Evolutionary conservation across 2,113 vertebrate species (phyloP).

Genomic region (Gorsachius goisagi): DNA sequence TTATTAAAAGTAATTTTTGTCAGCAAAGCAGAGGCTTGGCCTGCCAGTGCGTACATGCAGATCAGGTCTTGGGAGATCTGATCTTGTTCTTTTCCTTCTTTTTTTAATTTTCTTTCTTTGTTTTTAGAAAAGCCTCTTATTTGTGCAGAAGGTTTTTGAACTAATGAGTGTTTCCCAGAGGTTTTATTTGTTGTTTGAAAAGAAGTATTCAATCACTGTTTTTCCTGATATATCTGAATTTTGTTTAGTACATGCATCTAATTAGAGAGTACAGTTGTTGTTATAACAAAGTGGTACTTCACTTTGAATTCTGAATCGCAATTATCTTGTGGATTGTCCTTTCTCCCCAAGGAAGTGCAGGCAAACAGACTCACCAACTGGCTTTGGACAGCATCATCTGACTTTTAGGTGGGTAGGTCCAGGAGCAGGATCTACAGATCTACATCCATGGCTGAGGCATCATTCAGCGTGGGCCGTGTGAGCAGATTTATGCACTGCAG

Average conservation of each 20-base stretch:
- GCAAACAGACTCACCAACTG: neutral
- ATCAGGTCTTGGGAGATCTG: neutral
- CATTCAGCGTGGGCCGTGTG: accelerated
- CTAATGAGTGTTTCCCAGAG: neutral
- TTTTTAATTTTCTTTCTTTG: neutral
- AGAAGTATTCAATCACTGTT: neutral
- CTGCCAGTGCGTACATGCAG: neutral
- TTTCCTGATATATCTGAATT: neutral
- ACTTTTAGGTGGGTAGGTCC: neutral
- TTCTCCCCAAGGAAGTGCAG: neutral
- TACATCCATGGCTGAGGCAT: neutral
- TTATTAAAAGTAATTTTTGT: neutral
- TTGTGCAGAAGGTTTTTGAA: neutral
- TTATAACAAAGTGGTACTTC: neutral
- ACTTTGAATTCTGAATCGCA: neutral
- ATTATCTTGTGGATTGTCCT: neutral
- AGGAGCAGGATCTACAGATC: neutral
- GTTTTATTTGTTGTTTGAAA: neutral
- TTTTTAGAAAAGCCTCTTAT: neutral
- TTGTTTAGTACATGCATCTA: neutral
- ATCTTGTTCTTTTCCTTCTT: neutral
- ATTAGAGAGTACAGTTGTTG: neutral
- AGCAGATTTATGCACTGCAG: neutral
- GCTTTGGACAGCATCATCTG: neutral
- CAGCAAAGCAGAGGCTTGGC: neutral